Conservation (phyloP, 2,888 invertebrate species). For the Tridacna crocea region DNA sequence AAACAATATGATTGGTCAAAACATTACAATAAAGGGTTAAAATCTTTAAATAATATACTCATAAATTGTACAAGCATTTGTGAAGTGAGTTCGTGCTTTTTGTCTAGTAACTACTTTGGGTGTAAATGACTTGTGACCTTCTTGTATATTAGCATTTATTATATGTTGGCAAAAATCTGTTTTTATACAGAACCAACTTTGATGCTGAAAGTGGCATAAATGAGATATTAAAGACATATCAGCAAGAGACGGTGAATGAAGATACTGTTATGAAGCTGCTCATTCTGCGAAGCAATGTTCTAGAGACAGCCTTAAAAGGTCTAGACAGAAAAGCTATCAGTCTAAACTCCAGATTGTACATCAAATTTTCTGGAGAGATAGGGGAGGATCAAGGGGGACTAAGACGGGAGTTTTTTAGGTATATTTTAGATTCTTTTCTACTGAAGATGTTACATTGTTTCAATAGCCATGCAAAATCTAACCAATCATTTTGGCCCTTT, state of each 20-base stretch:
- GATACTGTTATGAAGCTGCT: conserved; percentile 6
- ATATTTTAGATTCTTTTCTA: conserved; percentile 3
- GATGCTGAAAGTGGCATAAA: background rate
- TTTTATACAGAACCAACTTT: background rate
- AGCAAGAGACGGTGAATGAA: conserved; percentile 9
- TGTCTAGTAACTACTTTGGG: no score
- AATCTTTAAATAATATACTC: no score
- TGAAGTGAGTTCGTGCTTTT: no score
- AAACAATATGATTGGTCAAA: no score
- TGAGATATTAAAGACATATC: background rate
- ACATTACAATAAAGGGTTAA: no score
- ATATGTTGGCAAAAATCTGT: background rate
- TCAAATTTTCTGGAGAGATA: conserved; percentile 38
- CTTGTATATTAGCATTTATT: background rate
- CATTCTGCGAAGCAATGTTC: conserved; percentile 24
- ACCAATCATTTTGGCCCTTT: no score
- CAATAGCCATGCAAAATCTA: no score
- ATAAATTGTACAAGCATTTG: no score
- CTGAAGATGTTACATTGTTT: no score
- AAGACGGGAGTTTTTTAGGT: conserved; percentile 42
- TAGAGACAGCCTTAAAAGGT: conserved; percentile 22
- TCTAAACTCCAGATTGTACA: conserved; percentile 26
- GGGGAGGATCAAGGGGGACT: conserved; percentile 43
- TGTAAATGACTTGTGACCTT: no score
- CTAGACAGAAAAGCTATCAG: conserved; percentile 15